Conservation (phyloP, 2,113 vertebrate species). For the Fregetta grallaria region DNA sequence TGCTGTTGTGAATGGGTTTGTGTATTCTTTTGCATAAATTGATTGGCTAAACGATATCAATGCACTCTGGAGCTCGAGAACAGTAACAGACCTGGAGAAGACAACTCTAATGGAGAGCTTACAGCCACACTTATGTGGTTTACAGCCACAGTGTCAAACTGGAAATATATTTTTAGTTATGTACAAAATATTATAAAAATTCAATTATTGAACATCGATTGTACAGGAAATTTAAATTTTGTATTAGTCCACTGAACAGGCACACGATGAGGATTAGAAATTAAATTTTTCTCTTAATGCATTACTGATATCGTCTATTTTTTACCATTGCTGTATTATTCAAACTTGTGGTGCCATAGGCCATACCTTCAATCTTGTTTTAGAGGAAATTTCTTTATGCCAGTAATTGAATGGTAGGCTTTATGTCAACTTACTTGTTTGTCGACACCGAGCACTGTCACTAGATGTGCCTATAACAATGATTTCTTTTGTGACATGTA, state of each 20-base stretch:
- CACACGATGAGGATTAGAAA: neutral
- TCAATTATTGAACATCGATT: neutral
- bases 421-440: slow-evolving; percentile 35
- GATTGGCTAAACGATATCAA: slow-evolving; percentile 9
- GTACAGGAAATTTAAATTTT: neutral
- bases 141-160: neutral
- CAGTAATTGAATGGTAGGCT: slow-evolving; percentile 41
- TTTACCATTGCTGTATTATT: slow-evolving; percentile 3
- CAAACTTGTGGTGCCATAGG: slow-evolving; percentile 26
- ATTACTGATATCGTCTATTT: neutral
- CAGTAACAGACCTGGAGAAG: neutral
- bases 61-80: neutral
- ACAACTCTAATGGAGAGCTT: neutral
- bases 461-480: slow-evolving; percentile 17
- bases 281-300: neutral
- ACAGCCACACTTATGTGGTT: no score
- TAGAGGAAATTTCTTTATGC: slow-evolving; percentile 44
- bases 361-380: slow-evolving; percentile 23
- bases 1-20: neutral
- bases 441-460: neutral
- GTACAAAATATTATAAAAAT: neutral
- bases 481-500: slow-evolving; percentile 48
- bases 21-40: slow-evolving; percentile 10
- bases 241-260: neutral
- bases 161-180: neutral